Evolutionary conservation across 2,797 vertebrate genomes (phyloP).

Genomic region (Erpetoichthys calabaricus): DNA sequence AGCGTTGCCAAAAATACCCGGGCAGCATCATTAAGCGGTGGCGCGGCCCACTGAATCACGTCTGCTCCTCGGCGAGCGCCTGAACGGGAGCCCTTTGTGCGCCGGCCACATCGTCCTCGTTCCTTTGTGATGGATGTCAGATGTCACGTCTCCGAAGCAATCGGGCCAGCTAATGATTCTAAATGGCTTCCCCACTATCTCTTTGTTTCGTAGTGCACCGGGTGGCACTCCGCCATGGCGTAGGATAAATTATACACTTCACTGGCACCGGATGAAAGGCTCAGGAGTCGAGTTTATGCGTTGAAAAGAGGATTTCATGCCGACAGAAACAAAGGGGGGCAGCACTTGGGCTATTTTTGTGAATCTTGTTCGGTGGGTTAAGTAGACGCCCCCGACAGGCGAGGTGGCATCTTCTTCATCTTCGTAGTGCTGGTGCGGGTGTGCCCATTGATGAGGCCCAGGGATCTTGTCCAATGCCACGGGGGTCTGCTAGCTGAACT

Average conservation of each 20-base stretch:
- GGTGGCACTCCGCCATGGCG: constrained; percentile 14
- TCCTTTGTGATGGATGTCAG: constrained; percentile 22
- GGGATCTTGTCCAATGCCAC: too few relatives aligned
- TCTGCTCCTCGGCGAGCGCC: background rate
- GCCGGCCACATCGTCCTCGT: background rate
- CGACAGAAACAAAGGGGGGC: too few relatives aligned
- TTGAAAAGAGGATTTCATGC: too few relatives aligned
- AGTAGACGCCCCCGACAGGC: too few relatives aligned
- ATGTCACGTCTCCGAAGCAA: constrained; percentile 17
- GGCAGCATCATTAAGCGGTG: constrained; percentile 24
- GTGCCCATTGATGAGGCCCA: too few relatives aligned
- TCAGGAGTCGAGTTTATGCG: background rate
- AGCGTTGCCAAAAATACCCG: constrained; percentile 33
- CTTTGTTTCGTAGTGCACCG: constrained; percentile 19
- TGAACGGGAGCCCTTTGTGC: background rate
- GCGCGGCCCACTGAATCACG: constrained; percentile 34
- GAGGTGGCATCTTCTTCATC: too few relatives aligned
- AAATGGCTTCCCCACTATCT: constrained; percentile 31
- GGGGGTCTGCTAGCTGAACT: too few relatives aligned
- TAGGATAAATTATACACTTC: constrained; percentile 6
- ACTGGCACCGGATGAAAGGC: background rate
- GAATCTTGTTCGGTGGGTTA: too few relatives aligned
- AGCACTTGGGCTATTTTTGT: too few relatives aligned
- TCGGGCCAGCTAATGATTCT: constrained; percentile 39
- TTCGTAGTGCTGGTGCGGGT: too few relatives aligned